These are phyloP conservation scores for Amiota communis DNA, from an alignment of 2,888 invertebrate genomes.

Conservation along the genomic window DNA sequence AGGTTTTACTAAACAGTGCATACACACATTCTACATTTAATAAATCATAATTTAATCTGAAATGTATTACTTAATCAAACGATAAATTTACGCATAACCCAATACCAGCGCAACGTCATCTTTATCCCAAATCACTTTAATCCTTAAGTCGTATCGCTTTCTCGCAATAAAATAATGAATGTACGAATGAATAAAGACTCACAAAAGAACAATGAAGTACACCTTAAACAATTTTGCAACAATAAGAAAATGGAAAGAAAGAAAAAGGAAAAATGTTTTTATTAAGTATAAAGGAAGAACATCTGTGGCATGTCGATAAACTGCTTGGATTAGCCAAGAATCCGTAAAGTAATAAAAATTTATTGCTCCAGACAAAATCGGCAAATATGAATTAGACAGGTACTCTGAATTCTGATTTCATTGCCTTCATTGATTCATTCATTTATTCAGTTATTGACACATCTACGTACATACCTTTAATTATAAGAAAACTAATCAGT, in stretches of 20 bases:
- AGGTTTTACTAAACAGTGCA: background rate
- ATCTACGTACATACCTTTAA: background rate
- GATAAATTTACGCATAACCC: background rate
- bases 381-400: too few species aligned
- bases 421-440: background rate
- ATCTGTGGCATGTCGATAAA: conserved; percentile 18
- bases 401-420: too few species aligned
- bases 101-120: too few species aligned
- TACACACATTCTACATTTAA: background rate
- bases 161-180: too few species aligned
- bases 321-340: conserved; percentile 21
- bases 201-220: background rate
- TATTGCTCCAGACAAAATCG: background rate
- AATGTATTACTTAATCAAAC: background rate
- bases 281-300: background rate
- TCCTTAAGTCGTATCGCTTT: too few species aligned
- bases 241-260: background rate
- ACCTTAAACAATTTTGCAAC: background rate
- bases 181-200: too few species aligned
- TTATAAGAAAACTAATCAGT: conserved; percentile 2
- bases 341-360: conserved; percentile 14
- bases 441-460: background rate
- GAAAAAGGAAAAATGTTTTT: too few species aligned
- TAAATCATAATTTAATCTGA: conserved; percentile 21
- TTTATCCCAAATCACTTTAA: too few species aligned